Base-by-base conservation (phyloP, 2,797 vertebrate genomes). In the Lagocephalus sceleratus region DNA sequence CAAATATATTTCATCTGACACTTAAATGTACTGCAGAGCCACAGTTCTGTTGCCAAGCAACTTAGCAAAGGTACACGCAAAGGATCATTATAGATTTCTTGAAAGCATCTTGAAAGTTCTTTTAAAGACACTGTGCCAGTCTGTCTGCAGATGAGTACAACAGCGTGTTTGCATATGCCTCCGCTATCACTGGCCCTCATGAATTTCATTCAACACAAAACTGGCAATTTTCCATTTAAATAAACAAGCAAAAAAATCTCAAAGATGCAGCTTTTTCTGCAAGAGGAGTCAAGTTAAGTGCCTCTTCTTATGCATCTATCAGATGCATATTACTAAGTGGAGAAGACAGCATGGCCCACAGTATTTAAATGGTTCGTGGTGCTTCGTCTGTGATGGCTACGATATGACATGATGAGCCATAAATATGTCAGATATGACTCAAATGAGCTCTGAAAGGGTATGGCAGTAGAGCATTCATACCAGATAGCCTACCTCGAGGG, bases 361-460 rank as follows among this genome's bases (percentile, higher is more conserved):
- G 88, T 88, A 87, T 84, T 86, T 88, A 86, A 86, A 86, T 83
- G 84, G 80, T 87, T 86, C 80, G 83, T 84, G 78, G 85, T 86
- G 70, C 84, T 78, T 73, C 79, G 79, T 62, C 83, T 86, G 56
- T 84, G 84, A 88, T 83, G 84, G 80, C 82, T 79, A 77, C 67
- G 68, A 86, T 83, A 74, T 79, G 83, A 87, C 82, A 87, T 83
- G 80, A 88, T 83, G 82, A 84, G 82, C 82, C 88, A 87, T 87
- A 86, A 87, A 87, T 84, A 86, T 86, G 86, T 87, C 88, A 87
- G 68, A 78, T 81, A 73, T 84, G 82, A 87, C 79, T 87, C 78
- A 86, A 83, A 85, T 78, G 68, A 81, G 82, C 84, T 82, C 81
- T 78, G 85, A 87, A 81, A 81, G 82, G 76, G 87, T 66, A 71